phyloP scores from a whole-genome alignment of 2,113 vertebrate species.

The Spheniscus mendiculus region DNA sequence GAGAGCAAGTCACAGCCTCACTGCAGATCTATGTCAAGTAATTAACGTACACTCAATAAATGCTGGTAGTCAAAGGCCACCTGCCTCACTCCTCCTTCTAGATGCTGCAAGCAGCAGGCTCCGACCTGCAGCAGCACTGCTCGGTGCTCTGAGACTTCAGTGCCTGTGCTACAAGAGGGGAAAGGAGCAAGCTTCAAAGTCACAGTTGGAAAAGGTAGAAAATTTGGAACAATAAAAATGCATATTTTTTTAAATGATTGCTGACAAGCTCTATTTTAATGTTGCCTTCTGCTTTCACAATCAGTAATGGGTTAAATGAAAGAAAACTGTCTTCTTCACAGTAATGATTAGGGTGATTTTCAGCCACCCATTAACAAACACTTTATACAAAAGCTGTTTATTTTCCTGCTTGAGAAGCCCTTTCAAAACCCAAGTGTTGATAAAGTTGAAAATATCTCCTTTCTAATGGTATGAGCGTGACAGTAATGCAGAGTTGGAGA shows the following conservation, averaged over 20 bases:
- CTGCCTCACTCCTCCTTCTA: background rate
- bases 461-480: background rate
- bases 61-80: background rate
- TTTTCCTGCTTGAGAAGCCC: background rate
- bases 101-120: background rate
- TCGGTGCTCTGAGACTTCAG: background rate
- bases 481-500: background rate
- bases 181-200: background rate
- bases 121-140: background rate
- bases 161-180: background rate
- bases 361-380: background rate
- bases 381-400: background rate
- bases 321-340: background rate
- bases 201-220: background rate
- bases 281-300: background rate
- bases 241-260: background rate
- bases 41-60: background rate
- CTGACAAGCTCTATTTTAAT: background rate
- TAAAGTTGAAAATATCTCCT: conserved; percentile 5
- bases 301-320: background rate
- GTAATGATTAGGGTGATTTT: background rate
- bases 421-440: conserved; percentile 8
- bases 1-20: background rate
- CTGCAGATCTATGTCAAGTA: background rate
- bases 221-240: background rate